Evolutionary conservation across 2,888 invertebrate species (phyloP), one percentile per base, ranked within the genome.

Genomic region (Philereme transversata): DNA sequence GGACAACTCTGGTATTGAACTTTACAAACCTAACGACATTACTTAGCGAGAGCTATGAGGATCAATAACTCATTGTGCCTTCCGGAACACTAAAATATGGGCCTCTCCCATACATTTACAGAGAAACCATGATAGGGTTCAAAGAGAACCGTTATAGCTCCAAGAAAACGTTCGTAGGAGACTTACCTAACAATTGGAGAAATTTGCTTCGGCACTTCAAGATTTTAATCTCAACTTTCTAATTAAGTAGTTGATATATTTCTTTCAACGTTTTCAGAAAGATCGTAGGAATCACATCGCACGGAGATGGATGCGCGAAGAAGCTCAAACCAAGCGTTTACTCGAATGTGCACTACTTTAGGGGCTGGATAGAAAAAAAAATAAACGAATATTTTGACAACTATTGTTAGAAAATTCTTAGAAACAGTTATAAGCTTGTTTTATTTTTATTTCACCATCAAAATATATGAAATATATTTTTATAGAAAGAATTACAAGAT

Each of bases 201-300:
- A 44, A 11, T 3, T 11, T 5, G 2, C 41, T 4, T 5, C 4
- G 11, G 5, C 44, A 3, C 9, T 11, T 8, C 3, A 44, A 9
- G 8, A 5, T n/a, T 8, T 43, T 43, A n/a, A 5, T 0, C n/a
- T 43, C 8, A 7, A 41, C 8, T 41, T 41, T 41, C 4, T 41
- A 22, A 22, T 43, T 44, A 44, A 5, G 44, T 45, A 22, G 22
- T 45, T 10, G 1, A 45, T 6, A 4, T 40, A 5, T 40, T 40
- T 6, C 40, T 46, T 46, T 46, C 8, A 34, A n/a, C 4, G 8
- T 55, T 76, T 76, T 36, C 80, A 90, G 90, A 1, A 73, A 74
- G 72, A 50, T 90, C 4, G 84, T 88, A 3, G 91, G 91, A 0
- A 71, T 91, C 7, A 87, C 86, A 5, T 90, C 90, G 0, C 88